Base-by-base conservation (phyloP, 2,797 vertebrate species). In the Gallinago solitaria region DNA sequence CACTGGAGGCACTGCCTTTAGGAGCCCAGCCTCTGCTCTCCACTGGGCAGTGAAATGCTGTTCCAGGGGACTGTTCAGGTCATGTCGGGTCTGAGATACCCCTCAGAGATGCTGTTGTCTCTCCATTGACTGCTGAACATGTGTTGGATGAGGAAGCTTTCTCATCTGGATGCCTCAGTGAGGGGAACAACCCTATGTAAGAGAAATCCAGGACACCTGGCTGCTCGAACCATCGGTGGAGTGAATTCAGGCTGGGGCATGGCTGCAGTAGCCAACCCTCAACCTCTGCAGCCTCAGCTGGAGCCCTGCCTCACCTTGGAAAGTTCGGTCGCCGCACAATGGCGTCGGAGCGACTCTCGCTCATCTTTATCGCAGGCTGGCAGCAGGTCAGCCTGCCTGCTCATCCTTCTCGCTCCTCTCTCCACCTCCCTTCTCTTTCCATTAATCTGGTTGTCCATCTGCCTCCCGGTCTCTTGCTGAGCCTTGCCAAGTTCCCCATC, bases 401-500 rank as follows among this genome's bases (percentile, higher is more conserved):
- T 92, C 54, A 67, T 95, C 74, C 28, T 11, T 84, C 81, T 93
- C 12, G 0, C 54, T 91, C 13, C 83, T 96, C 78, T 91, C 81
- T 65, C 75, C 64, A 56, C 61, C 67, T 93, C 79, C 93, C 67
- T 82, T 92, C 92, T 59, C 60, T 82, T 60, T 61, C 54, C 11
- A 32, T 73, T 88, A 92, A 89, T 95, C 88, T 86, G 82, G 87
- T 76, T 43, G 2, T 96, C 86, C 91, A 93, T 96, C 96, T 88
- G 76, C 86, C 43, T 95, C 71, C 83, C 7, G 10, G 39, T 93
- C 64, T 89, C 87, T 59, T 13, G 27, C 70, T 85, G 82, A 13
- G 19, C 91, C 56, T 91, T 91, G 90, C 95, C 95, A 96, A 90
- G 97, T 91, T 97, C 94, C 95, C 83, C 69, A 59, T 96, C 30